Percentiles rank a stretch among this genome's conserved stretches.
Evolutionary conservation across 2,888 invertebrate species (phyloP).

Genomic region (Dryobota labecula): DNA sequence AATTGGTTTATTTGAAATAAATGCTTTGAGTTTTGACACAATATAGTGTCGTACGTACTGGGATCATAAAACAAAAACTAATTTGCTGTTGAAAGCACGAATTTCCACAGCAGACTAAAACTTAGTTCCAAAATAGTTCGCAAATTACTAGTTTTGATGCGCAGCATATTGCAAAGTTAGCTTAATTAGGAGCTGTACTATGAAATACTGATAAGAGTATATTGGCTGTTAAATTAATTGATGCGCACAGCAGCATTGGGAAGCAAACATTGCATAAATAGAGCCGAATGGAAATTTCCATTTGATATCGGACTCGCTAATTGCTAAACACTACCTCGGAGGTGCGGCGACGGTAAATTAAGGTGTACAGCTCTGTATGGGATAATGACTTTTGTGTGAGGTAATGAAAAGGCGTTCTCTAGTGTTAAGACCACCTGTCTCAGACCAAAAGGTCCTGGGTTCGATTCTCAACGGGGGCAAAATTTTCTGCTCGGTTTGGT

Average conservation of each 20-base stretch:
- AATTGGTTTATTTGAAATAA: no score
- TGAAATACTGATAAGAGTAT: constrained; percentile 37
- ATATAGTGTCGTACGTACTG: neutral
- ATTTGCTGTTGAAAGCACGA: constrained; percentile 12
- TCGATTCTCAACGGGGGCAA: no score
- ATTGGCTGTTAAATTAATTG: constrained; percentile 55
- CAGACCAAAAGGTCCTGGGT: no score
- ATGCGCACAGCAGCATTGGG: constrained; percentile 30
- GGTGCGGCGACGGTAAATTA: constrained; percentile 10
- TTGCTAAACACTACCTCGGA: constrained; percentile 48
- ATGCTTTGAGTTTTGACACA: no score
- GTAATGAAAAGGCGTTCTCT: neutral
- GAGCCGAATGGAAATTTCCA: constrained; percentile 52
- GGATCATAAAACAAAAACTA: constrained; percentile 36
- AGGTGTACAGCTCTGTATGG: constrained; percentile 13
- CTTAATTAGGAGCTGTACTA: constrained; percentile 51
- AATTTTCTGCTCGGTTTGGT: no score
- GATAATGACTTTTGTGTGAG: neutral
- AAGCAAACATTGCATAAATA: constrained; percentile 57
- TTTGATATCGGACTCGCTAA: constrained; percentile 52
- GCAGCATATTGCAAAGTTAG: constrained; percentile 33
- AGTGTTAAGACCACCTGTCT: no score
- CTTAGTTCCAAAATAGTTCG: constrained; percentile 9
- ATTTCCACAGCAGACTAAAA: constrained; percentile 17
- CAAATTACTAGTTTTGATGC: constrained; percentile 16